Evolutionary conservation across 2,888 invertebrate species (phyloP), one percentile per base, ranked within the genome.

Genomic region (Salticus scenicus): DNA sequence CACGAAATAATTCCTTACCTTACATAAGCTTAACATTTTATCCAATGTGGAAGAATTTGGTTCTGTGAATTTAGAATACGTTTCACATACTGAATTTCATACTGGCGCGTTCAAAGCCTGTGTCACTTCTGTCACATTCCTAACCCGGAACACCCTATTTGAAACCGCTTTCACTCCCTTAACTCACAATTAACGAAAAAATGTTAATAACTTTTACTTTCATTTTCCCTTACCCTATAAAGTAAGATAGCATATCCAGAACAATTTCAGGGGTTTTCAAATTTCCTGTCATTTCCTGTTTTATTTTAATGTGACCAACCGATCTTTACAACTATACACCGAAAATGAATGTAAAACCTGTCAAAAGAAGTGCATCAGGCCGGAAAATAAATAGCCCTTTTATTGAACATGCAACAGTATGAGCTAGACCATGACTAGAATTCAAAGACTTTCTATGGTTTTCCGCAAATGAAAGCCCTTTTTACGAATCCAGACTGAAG

Each of bases 211-310:
- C 31, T n/a, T 33, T 67, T 27, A 64, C 67, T 73, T 33, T 72
- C 47, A 66, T 72, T 70, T 74, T 75, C 66, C 47, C 67, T 67
- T 83, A 83, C 51, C 83, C 77, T 77, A 83, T 64, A 83, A 83
- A 83, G 30, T 77, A 76, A 77, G 28, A 24, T 37, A 83, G 72
- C 83, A 83, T 83, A 51, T 47, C 75, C 8, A 72, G 69, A 69
- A 75, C 75, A 75, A 74, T 81, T 81, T 81, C 37, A 28, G 51
- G 67, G 74, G 69, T 67, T 63, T 37, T 51, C 24, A 73, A 51
- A 33, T 75, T 75, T 73, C 67, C 41, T 66, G n/a, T 31, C 42
- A 64, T 51, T 66, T 72, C 72, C 47, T 63, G 20, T 47, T 72
- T 66, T 67, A 31, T 31, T 20, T 5, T 80, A 73, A 67, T 47